Percentiles rank a stretch among this genome's conserved stretches.
phyloP scores from a whole-genome alignment of 2,113 vertebrate species.

The Proteles cristata region DNA sequence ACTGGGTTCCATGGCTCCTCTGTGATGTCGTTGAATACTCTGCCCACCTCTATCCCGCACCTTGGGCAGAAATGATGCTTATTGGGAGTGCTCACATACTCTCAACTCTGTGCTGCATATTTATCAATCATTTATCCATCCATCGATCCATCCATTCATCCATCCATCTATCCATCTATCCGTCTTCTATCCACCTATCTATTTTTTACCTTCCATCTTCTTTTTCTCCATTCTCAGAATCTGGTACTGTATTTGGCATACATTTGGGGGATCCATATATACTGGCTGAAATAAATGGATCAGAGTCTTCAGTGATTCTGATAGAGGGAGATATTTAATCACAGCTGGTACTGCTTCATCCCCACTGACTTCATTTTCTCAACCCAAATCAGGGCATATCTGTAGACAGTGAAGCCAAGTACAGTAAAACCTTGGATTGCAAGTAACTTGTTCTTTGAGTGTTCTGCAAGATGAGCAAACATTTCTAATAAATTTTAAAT shows the following conservation, averaged over 20 bases:
- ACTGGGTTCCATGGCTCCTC: neutral
- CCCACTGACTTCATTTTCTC: neutral
- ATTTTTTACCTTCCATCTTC: no score
- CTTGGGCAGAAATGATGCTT: neutral
- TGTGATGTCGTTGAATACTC: neutral
- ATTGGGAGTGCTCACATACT: fast-evolving
- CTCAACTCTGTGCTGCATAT: neutral
- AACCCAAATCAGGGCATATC: neutral
- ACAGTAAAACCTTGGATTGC: no score
- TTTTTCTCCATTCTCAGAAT: neutral
- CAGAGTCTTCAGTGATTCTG: neutral
- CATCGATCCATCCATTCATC: neutral
- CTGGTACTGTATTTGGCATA: neutral
- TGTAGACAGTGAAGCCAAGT: neutral
- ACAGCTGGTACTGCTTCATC: neutral
- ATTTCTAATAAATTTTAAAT: no score
- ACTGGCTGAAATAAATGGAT: neutral
- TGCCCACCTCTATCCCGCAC: neutral
- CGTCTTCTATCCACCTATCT: neutral
- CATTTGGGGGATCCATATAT: neutral
- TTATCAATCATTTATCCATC: neutral
- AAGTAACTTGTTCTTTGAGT: no score
- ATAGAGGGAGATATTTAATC: neutral
- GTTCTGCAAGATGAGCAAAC: no score
- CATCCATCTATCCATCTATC: neutral